A percentile compares a stretch with the other conserved stretches of the same genome.
Conservation (phyloP, 2,888 invertebrate genomes). For the Dolichopus griseipennis region DNA sequence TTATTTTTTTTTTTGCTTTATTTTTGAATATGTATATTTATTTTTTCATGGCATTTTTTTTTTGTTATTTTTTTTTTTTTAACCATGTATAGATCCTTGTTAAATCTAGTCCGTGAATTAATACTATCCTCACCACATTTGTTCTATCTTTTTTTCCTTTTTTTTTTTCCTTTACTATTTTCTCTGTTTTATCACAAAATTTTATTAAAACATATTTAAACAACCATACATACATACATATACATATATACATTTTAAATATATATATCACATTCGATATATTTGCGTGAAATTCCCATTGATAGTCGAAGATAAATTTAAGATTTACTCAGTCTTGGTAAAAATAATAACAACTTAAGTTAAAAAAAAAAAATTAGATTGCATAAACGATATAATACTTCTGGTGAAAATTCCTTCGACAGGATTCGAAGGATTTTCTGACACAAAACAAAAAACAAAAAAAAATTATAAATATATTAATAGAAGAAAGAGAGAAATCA, state of each 20-base stretch:
- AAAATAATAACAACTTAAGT: not conserved
- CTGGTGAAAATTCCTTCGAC: not conserved
- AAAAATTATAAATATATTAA: not conserved
- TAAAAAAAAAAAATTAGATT: not conserved
- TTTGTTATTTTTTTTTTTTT: not conserved
- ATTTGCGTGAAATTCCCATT: not conserved
- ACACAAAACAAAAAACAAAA: not conserved
- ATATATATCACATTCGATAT: not conserved
- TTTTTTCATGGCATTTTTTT: not conserved
- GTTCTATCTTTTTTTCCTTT: not conserved
- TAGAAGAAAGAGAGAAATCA: too few species aligned
- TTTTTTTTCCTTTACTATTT: not conserved
- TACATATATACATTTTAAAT: too few species aligned
- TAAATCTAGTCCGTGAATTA: slow-evolving; percentile 1
- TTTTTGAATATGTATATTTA: not conserved
- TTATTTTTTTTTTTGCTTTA: not conserved
- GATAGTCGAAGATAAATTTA: slow-evolving; percentile 3
- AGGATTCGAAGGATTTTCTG: not conserved
- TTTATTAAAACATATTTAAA: too few species aligned
- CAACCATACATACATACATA: not conserved
- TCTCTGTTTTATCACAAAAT: not conserved
- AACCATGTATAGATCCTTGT: not conserved
- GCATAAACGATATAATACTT: not conserved
- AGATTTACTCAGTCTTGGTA: not conserved
- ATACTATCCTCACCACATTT: not conserved